Evolutionary conservation across 2,797 vertebrate genomes (phyloP).

Genomic region (Hoplostethus atlanticus): DNA sequence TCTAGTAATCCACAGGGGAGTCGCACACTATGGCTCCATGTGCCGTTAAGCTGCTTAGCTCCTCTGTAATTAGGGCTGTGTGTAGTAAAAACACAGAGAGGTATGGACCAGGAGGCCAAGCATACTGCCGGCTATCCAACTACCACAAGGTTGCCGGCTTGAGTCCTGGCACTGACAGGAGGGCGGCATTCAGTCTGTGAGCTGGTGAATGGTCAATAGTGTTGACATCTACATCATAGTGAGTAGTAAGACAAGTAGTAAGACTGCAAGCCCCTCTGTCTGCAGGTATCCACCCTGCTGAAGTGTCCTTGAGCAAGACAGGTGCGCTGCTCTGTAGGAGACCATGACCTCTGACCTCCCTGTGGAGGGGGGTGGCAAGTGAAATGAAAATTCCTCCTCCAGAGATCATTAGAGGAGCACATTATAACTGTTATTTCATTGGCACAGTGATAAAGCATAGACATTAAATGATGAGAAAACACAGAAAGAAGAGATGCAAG

Average conservation of each 20-base stretch:
- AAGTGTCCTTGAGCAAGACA: too few species aligned
- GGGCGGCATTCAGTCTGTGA: not conserved
- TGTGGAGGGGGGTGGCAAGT: too few species aligned
- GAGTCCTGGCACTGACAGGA: constrained; percentile 11
- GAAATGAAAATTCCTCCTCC: too few species aligned
- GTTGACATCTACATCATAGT: too few species aligned
- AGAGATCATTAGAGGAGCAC: not conserved
- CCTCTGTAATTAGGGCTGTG: constrained; percentile 76
- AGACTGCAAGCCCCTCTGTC: too few species aligned
- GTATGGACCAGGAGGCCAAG: not conserved
- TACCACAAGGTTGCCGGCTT: constrained; percentile 15
- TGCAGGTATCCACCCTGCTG: too few species aligned
- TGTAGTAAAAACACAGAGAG: constrained; percentile 78
- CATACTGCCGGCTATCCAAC: not conserved
- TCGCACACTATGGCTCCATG: constrained; percentile 78
- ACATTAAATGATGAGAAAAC: not conserved
- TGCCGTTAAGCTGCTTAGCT: constrained; percentile 82
- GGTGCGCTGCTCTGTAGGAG: too few species aligned
- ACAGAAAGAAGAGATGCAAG: constrained; percentile 5
- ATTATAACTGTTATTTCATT: constrained; percentile 33
- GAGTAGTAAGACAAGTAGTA: too few species aligned
- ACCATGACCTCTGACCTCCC: too few species aligned
- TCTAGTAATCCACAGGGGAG: constrained; percentile 78
- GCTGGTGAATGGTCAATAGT: not conserved
- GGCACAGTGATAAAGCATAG: constrained; percentile 4